Evolutionary conservation across 2,113 vertebrate species (phyloP), one percentile per base, ranked within the genome.

Genomic region (Apeltes quadracus): DNA sequence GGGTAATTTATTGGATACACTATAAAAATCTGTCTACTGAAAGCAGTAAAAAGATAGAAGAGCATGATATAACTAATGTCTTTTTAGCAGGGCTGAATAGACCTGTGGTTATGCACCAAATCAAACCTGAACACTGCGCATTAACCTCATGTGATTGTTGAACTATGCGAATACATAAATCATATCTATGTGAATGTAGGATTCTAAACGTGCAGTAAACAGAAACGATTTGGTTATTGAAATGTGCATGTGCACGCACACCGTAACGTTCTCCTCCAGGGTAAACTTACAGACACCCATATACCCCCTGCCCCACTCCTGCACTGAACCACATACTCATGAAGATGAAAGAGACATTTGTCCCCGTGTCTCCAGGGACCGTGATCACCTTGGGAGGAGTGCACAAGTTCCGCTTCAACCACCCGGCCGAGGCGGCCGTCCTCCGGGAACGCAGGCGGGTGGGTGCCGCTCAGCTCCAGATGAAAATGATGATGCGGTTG

Each of bases 331-430:
- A 51, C 43, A 70, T 36, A 36, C 55, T 63, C 18, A 68, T 77
- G 44, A 73, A 48, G 57, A 87, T 65, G 27, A 44, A 69, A 10
- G 54, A 51, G 59, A 3, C 71, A 27, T 83, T 9, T 85, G 8
- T 73, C 29, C 5, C 29, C 6, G 5, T 65, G 29, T 83, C 78
- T 75, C 70, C 76, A 99, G 98, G 98, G 58, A 94, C 93, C 2
- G 88, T 99, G 59, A 93, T 99, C 92, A 94, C 94, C 12, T 87
- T 99, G 87, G 97, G 96, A 80, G 95, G 95, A 74, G 90, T 89
- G 61, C 95, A 96, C 68, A 98, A 93, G 69, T 99, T 99, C 83
- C 95, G 97, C 78, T 99, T 99, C 91, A 98, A 96, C 87, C 97
- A 99, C 79, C 98, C 98, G 0, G 96, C 94, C 48, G 97, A 99